Percentiles rank a stretch among this genome's conserved stretches.
phyloP scores from a whole-genome alignment of 2,797 vertebrate genomes.

The Hemibagrus guttatus region DNA sequence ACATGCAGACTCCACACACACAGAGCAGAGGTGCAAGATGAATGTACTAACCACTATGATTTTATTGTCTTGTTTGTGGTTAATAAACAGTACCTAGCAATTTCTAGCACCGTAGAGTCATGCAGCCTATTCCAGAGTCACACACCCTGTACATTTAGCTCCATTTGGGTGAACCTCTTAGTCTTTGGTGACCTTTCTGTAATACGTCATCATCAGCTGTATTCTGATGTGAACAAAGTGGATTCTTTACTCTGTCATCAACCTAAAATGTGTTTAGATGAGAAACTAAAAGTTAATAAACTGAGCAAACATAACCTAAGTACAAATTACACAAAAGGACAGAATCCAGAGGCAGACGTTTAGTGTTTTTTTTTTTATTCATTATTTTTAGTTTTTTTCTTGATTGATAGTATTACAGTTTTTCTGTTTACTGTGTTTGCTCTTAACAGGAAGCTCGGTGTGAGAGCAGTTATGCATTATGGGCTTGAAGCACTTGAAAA shows the following conservation, averaged over 20 bases:
- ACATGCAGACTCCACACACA: too few relatives aligned
- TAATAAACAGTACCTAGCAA: too few relatives aligned
- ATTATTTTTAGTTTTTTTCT: neutral
- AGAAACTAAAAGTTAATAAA: neutral
- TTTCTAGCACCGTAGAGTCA: too few relatives aligned
- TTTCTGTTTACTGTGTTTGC: neutral
- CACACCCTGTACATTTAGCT: neutral
- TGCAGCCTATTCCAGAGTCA: neutral
- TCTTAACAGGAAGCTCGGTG: neutral
- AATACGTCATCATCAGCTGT: neutral
- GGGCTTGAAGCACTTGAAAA: neutral
- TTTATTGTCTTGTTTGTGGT: too few relatives aligned
- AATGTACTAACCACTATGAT: too few relatives aligned
- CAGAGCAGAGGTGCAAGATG: too few relatives aligned
- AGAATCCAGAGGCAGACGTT: neutral
- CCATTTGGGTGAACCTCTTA: neutral
- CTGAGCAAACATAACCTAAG: neutral
- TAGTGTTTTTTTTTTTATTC: neutral
- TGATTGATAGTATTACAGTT: neutral
- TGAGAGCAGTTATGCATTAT: neutral
- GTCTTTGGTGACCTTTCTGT: neutral
- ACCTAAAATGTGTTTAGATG: neutral
- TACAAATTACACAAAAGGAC: neutral
- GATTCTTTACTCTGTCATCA: neutral
- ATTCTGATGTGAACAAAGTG: neutral